A percentile compares a stretch with the other conserved stretches of the same genome.
Conservation (phyloP, 2,797 vertebrate species). For the Siniperca obscura region DNA sequence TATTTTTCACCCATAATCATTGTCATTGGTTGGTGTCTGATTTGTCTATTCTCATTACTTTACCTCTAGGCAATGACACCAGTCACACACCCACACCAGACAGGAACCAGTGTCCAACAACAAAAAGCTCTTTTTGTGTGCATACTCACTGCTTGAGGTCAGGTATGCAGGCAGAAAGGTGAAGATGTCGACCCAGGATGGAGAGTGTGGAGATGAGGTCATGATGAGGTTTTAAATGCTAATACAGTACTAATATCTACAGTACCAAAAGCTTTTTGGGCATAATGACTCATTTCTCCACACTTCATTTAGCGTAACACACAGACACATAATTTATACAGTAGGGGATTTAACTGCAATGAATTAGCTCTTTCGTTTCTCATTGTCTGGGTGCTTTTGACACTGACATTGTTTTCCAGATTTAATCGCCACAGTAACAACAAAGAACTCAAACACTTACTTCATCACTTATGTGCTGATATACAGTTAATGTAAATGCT, state of each 20-base stretch:
- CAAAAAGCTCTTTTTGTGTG: background rate
- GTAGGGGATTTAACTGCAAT: no score
- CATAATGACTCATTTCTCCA: no score
- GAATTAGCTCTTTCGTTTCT: no score
- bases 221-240: constrained; percentile 45
- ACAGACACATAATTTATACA: no score
- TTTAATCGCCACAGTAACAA: no score
- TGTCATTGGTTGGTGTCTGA: background rate
- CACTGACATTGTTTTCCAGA: no score
- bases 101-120: background rate
- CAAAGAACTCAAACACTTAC: no score
- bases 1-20: background rate
- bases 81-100: background rate
- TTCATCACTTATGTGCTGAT: background rate
- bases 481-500: background rate
- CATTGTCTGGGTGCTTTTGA: no score
- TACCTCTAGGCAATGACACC: background rate
- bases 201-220: constrained; percentile 91
- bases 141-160: constrained; percentile 65
- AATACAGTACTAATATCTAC: background rate
- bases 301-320: no score
- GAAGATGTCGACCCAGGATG: constrained; percentile 90
- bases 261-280: no score
- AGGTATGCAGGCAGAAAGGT: constrained; percentile 88
- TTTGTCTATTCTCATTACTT: background rate